Conservation (phyloP, 2,797 vertebrate genomes). For the Naso thynnoides region DNA sequence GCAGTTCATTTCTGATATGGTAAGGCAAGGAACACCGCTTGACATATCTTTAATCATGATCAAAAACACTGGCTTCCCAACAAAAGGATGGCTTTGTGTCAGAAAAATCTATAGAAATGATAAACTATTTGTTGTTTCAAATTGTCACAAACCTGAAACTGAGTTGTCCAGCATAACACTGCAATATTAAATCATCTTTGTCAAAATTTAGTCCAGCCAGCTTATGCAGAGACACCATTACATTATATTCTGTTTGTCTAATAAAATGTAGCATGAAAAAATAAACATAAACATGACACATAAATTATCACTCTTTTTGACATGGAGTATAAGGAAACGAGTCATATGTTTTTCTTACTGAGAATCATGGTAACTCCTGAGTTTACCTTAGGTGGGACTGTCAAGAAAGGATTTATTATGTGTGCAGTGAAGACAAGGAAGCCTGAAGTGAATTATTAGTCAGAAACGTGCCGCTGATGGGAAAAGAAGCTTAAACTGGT, state of each 20-base stretch:
- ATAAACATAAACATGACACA: too few species aligned
- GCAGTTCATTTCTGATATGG: too few species aligned
- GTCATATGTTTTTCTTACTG: too few species aligned
- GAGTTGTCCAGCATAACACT: too few species aligned
- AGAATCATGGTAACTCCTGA: neutral
- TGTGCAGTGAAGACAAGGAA: conserved; percentile 41
- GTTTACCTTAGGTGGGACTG: neutral
- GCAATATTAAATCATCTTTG: too few species aligned
- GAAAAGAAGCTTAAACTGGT: neutral
- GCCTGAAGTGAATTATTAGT: neutral
- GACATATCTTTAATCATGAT: neutral
- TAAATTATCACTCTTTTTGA: neutral
- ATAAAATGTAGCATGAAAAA: too few species aligned
- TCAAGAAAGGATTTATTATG: neutral
- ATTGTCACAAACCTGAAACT: too few species aligned
- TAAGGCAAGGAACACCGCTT: too few species aligned
- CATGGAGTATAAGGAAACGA: neutral
- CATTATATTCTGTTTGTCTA: too few species aligned
- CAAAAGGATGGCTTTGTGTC: neutral
- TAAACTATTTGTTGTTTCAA: too few species aligned
- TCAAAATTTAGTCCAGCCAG: too few species aligned
- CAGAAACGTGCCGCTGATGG: neutral
- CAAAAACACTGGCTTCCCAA: neutral
- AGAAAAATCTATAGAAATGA: neutral
- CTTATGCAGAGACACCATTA: too few species aligned